Percentiles rank a stretch among this genome's conserved stretches.
Evolutionary conservation across 2,113 vertebrate species (phyloP).

Genomic region (Phyllostomus discolor): DNA sequence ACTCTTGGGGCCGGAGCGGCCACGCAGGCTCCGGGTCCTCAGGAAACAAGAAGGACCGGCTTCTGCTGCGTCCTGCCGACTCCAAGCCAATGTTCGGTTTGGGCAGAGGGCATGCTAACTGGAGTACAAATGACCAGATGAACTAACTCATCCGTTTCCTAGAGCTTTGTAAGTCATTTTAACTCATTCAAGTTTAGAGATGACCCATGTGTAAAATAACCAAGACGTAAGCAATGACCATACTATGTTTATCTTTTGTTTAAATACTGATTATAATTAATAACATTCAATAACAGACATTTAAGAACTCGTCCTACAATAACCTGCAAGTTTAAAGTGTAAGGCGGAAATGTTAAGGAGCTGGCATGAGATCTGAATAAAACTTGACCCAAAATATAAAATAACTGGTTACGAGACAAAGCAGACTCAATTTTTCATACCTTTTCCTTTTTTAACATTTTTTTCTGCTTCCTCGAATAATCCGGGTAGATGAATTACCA

Average conservation of each 20-base stretch:
- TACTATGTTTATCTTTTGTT: background rate
- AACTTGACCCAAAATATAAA: background rate
- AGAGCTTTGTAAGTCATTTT: background rate
- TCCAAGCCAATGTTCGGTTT: background rate
- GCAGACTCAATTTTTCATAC: slow-evolving; percentile 77
- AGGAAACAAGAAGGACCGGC: background rate
- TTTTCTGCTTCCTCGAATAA: slow-evolving; percentile 98
- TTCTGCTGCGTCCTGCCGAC: background rate
- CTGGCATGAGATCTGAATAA: background rate
- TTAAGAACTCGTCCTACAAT: background rate
- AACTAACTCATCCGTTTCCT: background rate
- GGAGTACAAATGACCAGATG: background rate
- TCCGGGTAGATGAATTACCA: slow-evolving; percentile 97
- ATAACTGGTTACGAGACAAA: background rate
- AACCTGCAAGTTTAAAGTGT: background rate
- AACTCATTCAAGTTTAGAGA: background rate
- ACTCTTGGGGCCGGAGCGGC: background rate
- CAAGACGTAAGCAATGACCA: background rate
- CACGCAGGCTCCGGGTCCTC: too few relatives aligned
- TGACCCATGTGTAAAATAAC: background rate
- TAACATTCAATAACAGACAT: background rate
- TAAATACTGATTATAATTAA: background rate
- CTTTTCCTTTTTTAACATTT: slow-evolving; percentile 94
- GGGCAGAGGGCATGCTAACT: background rate
- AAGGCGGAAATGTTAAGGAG: background rate